Evolutionary conservation across 2,113 vertebrate species (phyloP), one percentile per base, ranked within the genome.

Genomic region (Cebidichthys violaceus): DNA sequence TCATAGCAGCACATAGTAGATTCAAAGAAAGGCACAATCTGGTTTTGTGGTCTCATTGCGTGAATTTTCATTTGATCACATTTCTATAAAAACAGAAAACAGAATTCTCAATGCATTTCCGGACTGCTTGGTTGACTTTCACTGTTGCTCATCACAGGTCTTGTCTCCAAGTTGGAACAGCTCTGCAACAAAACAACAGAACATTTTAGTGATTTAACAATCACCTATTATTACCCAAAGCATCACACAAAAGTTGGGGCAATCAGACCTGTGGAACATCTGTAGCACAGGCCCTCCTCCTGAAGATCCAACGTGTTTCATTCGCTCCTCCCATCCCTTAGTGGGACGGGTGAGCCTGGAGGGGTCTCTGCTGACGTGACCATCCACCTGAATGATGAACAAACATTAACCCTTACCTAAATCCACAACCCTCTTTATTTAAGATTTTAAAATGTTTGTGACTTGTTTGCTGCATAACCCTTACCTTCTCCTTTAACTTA

Each of bases 401-500:
- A 82, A 77, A 65, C n/a, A 10, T 69, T 6, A 77, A 14, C 3
- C 24, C n/a, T 33, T 20, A 22, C 15, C 4, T 27, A 37, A 4
- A 52, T 0, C 2, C 13, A 29, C 9, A 57, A 29, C 13, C 3
- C 2, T 37, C 2, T 61, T 37, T 35, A 35, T 67, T 59, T 4
- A 29, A 45, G 10, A 39, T 62, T 29, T 57, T 1, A 5, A 24
- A 68, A 24, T 7, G 6, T 24, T 18, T 18, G 27, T 7, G 2
- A 31, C 1, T 35, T 62, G 17, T 22, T 57, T 22, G 20, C n/a
- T 17, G 4, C n/a, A 9, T 14, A 41, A 20, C 20, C 3, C 57
- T 81, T 86, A 98, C 98, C 95, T 97, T 97, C 72, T 97, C 93
- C 90, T 95, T 98, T 33, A 98, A 79, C 76, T 94, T 96, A 22